Evolutionary conservation across 2,888 invertebrate genomes (phyloP), one percentile per base, ranked within the genome.

Genomic region (Torymus auratus): DNA sequence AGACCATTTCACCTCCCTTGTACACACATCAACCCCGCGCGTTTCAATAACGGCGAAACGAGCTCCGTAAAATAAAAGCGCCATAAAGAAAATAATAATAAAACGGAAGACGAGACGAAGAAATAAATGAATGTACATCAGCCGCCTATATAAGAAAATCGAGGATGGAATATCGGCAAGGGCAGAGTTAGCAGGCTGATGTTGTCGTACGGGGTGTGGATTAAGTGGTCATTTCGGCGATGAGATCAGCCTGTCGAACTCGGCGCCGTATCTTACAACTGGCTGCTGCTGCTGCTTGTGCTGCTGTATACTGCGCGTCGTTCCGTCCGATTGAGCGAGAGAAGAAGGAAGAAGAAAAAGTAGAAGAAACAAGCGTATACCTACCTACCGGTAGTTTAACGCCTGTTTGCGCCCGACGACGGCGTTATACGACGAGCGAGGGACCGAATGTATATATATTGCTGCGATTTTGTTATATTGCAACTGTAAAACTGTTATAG

Each of bases 241-340:
- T 91, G 90, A 90, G 90, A 91, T 91, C 91, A 91, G 91, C 91
- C 90, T 90, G 90, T 91, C 90, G 89, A 90, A 90, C 90, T 89
- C 90, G 87, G 90, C 89, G 85, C 88, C 88, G 84, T 86, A 84
- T 87, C 87, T 86, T 82, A 78, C 81, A 58, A 56, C 60, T 15
- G 58, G 28, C 15, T 20, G 13, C 55, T 10, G 15, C 55, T 60
- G 13, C 70, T 28, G 41, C 5, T 23, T 28, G 11, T 7, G 14
- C 13, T 23, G 17, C 13, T 13, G 11, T 41, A 64, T 17, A 60
- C n/a, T 11, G 2, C 62, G 7, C 50, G 28, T 13, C 52, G 60
- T 75, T 75, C 23, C 67, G 12, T 2, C 56, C 71, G 15, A 77
- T 77, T 55, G 58, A 71, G n/a, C 15, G 64, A 56, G 1, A 7